phyloP scores from a whole-genome alignment of 2,113 vertebrate species.

The Neofelis nebulosa region DNA sequence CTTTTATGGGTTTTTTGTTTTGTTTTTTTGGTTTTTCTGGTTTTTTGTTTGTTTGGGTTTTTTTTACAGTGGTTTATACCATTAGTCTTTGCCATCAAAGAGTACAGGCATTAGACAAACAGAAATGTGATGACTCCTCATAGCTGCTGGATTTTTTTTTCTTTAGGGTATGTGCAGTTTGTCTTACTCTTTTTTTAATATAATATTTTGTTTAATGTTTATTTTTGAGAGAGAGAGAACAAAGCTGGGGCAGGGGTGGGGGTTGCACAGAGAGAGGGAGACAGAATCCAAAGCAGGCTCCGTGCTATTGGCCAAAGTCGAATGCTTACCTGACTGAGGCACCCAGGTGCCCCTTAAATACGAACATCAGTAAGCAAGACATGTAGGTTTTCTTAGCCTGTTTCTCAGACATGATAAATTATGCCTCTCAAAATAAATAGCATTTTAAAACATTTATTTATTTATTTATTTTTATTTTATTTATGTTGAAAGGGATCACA shows the following conservation, averaged over 20 bases:
- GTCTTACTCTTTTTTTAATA: neutral
- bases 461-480: neutral
- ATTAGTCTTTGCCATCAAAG: neutral
- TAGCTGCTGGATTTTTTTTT: neutral
- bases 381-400: neutral
- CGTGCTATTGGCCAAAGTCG: too few species aligned
- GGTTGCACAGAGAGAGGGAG: too few species aligned
- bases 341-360: neutral
- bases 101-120: neutral
- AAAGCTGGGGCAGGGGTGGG: too few species aligned
- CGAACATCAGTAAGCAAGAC: neutral
- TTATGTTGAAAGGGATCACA: too few species aligned
- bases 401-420: neutral
- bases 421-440: neutral
- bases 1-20: neutral
- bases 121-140: neutral
- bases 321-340: too few species aligned
- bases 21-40: neutral
- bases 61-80: neutral
- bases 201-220: too few species aligned
- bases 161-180: neutral
- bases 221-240: too few species aligned
- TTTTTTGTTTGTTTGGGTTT: neutral
- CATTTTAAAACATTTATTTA: neutral
- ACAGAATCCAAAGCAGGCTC: too few species aligned